phyloP scores from a whole-genome alignment of 2,797 vertebrate genomes.

The Cirrhinus mrigala region DNA sequence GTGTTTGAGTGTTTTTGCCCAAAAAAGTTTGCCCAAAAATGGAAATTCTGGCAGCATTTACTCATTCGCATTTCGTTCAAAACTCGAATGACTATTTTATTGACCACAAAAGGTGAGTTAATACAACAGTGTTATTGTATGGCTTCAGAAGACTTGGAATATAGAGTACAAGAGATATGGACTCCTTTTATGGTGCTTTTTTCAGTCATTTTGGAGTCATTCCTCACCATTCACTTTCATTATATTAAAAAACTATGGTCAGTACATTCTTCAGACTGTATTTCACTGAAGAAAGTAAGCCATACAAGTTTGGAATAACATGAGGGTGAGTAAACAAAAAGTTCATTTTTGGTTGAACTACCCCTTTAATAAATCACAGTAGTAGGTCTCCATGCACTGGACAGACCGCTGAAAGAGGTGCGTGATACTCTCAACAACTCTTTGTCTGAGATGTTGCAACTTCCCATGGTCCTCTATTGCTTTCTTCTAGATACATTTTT shows the following conservation, averaged over 20 bases:
- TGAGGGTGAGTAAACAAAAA: neutral
- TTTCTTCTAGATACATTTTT: constrained; percentile 17
- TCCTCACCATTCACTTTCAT: neutral
- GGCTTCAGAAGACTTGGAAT: neutral
- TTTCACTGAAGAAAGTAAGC: neutral
- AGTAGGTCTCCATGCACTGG: neutral
- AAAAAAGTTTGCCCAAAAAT: neutral
- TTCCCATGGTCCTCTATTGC: neutral
- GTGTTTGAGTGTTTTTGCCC: neutral
- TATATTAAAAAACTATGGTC: neutral
- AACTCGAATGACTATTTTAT: neutral
- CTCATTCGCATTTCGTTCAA: neutral
- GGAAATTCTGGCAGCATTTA: neutral
- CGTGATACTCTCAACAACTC: neutral
- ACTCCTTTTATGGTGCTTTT: neutral
- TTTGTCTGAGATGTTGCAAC: constrained; percentile 6
- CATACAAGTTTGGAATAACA: neutral
- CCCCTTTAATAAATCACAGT: neutral
- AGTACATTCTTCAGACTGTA: neutral
- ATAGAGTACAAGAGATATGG: neutral
- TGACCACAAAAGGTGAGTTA: neutral
- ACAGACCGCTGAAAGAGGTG: neutral
- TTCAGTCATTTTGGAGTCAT: neutral
- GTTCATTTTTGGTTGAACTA: neutral
- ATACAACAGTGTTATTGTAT: neutral